Conservation (phyloP, 2,888 invertebrate species). For the Paralinhomoeus sp. region DNA sequence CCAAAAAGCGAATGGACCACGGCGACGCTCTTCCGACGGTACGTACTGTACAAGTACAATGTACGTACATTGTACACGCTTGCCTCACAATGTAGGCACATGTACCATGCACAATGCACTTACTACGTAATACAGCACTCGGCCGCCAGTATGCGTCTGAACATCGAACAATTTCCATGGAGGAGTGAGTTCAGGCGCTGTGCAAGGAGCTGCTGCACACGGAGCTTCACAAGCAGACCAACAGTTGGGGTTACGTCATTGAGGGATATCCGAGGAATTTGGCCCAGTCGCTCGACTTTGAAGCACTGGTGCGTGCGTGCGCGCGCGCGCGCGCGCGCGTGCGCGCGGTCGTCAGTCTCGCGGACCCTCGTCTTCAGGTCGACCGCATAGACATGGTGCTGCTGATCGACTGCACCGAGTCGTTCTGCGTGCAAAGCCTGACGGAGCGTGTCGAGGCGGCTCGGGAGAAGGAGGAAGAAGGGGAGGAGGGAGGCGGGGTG, state of each 20-base stretch:
- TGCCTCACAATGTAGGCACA: too few species aligned
- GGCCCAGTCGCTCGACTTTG: constrained; percentile 26
- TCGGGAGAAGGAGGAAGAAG: constrained; percentile 1
- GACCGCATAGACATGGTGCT: constrained; percentile 44
- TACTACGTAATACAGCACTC: too few species aligned
- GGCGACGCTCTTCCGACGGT: constrained; percentile 22
- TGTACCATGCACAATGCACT: too few species aligned
- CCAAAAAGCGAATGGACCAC: constrained; percentile 20
- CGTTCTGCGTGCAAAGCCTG: constrained; percentile 28
- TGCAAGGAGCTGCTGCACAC: too few species aligned
- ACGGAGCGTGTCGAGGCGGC: constrained; percentile 9
- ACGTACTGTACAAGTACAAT: too few species aligned
- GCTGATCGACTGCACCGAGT: constrained; percentile 67
- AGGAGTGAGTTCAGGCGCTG: too few species aligned
- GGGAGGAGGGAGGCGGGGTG: constrained; percentile 6
- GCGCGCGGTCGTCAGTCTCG: too few species aligned
- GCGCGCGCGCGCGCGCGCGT: too few species aligned
- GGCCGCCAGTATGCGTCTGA: too few species aligned
- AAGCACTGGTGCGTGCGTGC: constrained; percentile 10
- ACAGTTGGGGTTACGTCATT: constrained; percentile 28
- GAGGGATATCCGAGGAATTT: constrained; percentile 30
- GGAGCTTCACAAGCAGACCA: too few species aligned
- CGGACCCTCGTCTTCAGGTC: constrained; percentile 8
- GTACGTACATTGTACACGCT: too few species aligned
- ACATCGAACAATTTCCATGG: too few species aligned